A percentile compares a stretch with the other conserved stretches of the same genome.
These are phyloP conservation scores for Rhynchotus rufescens DNA, from an alignment of 2,797 vertebrate genomes.

Conservation along the genomic window DNA sequence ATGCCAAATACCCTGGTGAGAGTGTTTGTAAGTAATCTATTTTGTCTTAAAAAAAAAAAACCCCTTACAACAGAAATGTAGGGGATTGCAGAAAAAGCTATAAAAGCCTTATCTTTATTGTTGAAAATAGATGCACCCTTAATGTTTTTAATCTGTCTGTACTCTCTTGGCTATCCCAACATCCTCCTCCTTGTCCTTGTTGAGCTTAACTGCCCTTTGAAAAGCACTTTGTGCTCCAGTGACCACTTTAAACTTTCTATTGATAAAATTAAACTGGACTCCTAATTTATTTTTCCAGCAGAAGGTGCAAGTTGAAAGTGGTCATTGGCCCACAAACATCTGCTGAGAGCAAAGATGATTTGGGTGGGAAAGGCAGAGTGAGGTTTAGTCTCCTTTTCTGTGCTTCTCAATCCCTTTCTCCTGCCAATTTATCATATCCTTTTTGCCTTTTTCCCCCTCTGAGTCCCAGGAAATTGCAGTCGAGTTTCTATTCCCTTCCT, in stretches of 20 bases:
- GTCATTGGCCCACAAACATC: conserved; percentile 34
- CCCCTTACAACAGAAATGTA: neutral
- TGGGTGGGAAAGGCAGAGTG: neutral
- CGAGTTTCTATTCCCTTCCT: neutral
- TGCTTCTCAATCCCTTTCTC: neutral
- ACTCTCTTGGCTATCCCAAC: neutral
- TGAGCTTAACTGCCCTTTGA: conserved; percentile 19
- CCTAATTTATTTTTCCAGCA: conserved; percentile 18
- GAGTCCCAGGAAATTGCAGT: neutral
- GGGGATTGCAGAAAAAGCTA: neutral
- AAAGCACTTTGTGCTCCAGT: conserved; percentile 45
- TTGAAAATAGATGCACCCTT: neutral
- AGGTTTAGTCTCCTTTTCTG: neutral
- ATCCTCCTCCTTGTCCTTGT: neutral
- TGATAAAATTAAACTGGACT: conserved; percentile 31
- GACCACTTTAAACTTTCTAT: conserved; percentile 46
- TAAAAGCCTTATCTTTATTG: conserved; percentile 3
- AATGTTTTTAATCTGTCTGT: neutral
- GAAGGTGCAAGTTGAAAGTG: conserved; percentile 54
- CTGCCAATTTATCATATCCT: neutral
- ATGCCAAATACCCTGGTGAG: neutral
- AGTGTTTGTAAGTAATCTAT: neutral
- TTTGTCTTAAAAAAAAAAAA: neutral
- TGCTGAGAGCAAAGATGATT: neutral
- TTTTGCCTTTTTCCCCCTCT: neutral